Evolutionary conservation across 1,140 invertebrate genomes (phyloP).

Genomic region (Rhynchophorus ferrugineus): DNA sequence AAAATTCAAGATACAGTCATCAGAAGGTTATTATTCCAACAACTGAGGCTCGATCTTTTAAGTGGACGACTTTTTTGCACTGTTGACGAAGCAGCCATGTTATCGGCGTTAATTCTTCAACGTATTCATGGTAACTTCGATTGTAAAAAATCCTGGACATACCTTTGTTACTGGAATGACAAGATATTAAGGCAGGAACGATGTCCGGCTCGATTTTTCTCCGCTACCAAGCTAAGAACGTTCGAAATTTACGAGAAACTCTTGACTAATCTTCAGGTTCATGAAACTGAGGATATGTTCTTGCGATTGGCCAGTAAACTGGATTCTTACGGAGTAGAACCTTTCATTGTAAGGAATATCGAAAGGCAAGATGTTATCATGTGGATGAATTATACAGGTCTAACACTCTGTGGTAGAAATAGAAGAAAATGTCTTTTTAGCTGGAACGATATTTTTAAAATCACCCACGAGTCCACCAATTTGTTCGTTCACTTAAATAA

Average conservation of each 20-base stretch:
- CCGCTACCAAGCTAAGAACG: slow-evolving; percentile 10
- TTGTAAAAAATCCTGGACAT: not conserved
- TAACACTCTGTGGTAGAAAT: slow-evolving; percentile 10
- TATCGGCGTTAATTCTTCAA: slow-evolving; percentile 18
- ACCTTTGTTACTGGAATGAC: slow-evolving; percentile 13
- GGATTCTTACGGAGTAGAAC: slow-evolving; percentile 21
- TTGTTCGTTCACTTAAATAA: slow-evolving; percentile 5
- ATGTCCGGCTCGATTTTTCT: slow-evolving; percentile 4
- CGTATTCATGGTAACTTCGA: slow-evolving; percentile 13
- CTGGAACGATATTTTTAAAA: slow-evolving; percentile 14
- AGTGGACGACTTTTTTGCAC: slow-evolving; percentile 16
- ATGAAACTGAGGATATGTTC: slow-evolving; percentile 19
- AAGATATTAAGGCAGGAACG: slow-evolving; percentile 15
- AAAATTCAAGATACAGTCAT: slow-evolving; percentile 12
- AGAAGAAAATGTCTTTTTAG: not conserved
- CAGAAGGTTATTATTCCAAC: slow-evolving; percentile 14
- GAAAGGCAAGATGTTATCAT: slow-evolving; percentile 8
- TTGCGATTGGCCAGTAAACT: slow-evolving; percentile 18
- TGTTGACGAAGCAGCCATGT: slow-evolving; percentile 12
- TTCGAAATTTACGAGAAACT: slow-evolving; percentile 22
- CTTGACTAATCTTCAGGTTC: slow-evolving; percentile 1
- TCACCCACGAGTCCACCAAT: slow-evolving; percentile 14
- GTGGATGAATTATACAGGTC: slow-evolving; percentile 22
- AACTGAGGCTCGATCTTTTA: slow-evolving; percentile 18
- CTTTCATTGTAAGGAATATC: slow-evolving; percentile 11